A percentile compares a stretch with the other conserved stretches of the same genome.
Evolutionary conservation across 2,888 invertebrate species (phyloP).

Genomic region (Drosophila pseudotalamancana): DNA sequence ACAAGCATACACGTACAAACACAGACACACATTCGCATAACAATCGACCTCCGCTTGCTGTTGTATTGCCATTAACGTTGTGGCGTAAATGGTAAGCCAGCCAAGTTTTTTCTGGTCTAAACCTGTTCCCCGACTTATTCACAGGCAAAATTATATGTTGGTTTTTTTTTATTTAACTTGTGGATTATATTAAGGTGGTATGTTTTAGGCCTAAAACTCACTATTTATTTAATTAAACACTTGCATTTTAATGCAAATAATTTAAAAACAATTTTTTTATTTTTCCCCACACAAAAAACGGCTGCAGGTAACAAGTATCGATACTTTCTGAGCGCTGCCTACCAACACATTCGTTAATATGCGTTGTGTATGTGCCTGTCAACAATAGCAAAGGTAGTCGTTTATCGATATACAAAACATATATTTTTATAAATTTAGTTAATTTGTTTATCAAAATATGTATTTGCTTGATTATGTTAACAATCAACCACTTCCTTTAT

Average conservation of each 20-base stretch:
- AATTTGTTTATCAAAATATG: not conserved
- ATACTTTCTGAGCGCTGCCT: constrained; percentile 51
- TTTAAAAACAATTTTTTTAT: constrained; percentile 61
- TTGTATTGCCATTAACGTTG: constrained; percentile 67
- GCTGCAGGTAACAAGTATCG: constrained; percentile 59
- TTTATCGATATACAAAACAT: constrained; percentile 32
- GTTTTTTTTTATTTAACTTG: constrained; percentile 1
- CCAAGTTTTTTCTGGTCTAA: constrained; percentile 77
- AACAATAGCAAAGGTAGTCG: constrained; percentile 2
- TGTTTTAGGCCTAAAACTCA: constrained; percentile 29
- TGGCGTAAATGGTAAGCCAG: constrained; percentile 79
- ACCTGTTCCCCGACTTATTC: constrained; percentile 74
- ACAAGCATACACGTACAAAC: constrained; percentile 18
- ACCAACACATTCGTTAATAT: constrained; percentile 38
- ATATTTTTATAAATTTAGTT: not conserved
- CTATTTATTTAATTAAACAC: constrained; percentile 48
- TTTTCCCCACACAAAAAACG: constrained; percentile 56
- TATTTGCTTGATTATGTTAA: constrained; percentile 12
- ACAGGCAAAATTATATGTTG: constrained; percentile 25
- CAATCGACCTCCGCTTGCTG: constrained; percentile 75
- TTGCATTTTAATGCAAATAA: constrained; percentile 53
- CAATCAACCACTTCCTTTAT: constrained; percentile 52
- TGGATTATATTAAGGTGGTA: not conserved
- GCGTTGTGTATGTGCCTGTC: constrained; percentile 20
- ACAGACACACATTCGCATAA: constrained; percentile 54